Evolutionary conservation across 1,140 invertebrate genomes (phyloP).

Genomic region (Spodoptera litura): DNA sequence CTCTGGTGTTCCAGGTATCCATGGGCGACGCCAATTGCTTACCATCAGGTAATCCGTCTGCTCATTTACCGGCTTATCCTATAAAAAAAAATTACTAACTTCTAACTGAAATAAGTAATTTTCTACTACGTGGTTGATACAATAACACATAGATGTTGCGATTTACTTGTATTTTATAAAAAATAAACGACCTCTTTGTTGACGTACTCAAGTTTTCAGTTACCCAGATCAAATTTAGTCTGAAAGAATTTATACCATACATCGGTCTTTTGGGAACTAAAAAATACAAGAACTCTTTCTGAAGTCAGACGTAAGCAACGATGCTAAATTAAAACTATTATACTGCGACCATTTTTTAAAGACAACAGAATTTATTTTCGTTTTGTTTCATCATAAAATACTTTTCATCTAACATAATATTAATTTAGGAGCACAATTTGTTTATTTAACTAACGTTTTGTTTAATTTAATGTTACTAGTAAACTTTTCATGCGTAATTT

Average conservation of each 20-base stretch:
- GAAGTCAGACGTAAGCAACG: slow-evolving; percentile 21
- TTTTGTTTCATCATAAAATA: background rate
- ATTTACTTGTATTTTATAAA: too few species aligned
- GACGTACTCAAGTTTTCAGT: slow-evolving; percentile 12
- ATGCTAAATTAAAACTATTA: slow-evolving; percentile 37
- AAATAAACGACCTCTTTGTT: background rate
- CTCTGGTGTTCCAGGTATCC: too few species aligned
- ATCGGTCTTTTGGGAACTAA: background rate
- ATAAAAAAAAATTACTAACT: too few species aligned
- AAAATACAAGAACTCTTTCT: slow-evolving; percentile 14
- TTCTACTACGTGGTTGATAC: too few species aligned
- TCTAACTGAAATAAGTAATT: too few species aligned
- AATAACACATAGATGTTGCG: background rate
- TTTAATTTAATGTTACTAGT: too few species aligned
- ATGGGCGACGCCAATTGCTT: too few species aligned
- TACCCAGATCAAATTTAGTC: slow-evolving; percentile 27
- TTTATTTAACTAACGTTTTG: background rate
- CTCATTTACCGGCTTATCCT: too few species aligned
- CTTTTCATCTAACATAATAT: background rate
- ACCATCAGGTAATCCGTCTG: too few species aligned
- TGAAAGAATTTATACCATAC: slow-evolving; percentile 17
- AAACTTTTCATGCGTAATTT: background rate
- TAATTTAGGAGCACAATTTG: background rate
- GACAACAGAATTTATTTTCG: background rate
- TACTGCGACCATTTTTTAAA: slow-evolving; percentile 9